Evolutionary conservation across 2,797 vertebrate genomes (phyloP).

Genomic region (Leontopithecus rosalia): DNA sequence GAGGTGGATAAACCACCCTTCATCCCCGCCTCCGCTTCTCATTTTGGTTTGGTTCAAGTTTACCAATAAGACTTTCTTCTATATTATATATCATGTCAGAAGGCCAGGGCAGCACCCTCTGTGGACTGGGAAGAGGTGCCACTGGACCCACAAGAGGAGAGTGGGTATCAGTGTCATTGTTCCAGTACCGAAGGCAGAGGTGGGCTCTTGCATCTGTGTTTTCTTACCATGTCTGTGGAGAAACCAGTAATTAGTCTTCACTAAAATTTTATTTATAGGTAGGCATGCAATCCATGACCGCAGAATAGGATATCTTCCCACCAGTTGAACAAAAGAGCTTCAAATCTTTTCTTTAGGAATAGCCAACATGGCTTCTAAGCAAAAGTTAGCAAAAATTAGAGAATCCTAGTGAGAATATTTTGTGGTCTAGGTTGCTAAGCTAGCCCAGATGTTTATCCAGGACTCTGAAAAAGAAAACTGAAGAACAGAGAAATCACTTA

Average conservation of each 20-base stretch:
- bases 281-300: neutral
- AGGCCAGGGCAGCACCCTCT: neutral
- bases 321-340: neutral
- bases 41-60: neutral
- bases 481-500: neutral
- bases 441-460: neutral
- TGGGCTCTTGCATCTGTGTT: neutral
- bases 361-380: neutral
- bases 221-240: neutral
- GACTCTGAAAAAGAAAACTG: neutral
- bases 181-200: neutral
- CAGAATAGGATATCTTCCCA: neutral
- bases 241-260: neutral
- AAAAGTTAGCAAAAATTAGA: neutral
- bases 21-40: neutral
- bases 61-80: neutral
- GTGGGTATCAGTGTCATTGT: neutral
- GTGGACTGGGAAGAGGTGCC: neutral
- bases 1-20: neutral
- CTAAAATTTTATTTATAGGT: neutral
- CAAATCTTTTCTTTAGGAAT: neutral
- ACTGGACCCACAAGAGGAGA: neutral
- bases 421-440: neutral
- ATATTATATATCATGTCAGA: accelerated
- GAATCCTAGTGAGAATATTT: slow-evolving; percentile 17